Evolutionary conservation across 2,797 vertebrate species (phyloP), one percentile per base, ranked within the genome.

Genomic region (Falco concolor): DNA sequence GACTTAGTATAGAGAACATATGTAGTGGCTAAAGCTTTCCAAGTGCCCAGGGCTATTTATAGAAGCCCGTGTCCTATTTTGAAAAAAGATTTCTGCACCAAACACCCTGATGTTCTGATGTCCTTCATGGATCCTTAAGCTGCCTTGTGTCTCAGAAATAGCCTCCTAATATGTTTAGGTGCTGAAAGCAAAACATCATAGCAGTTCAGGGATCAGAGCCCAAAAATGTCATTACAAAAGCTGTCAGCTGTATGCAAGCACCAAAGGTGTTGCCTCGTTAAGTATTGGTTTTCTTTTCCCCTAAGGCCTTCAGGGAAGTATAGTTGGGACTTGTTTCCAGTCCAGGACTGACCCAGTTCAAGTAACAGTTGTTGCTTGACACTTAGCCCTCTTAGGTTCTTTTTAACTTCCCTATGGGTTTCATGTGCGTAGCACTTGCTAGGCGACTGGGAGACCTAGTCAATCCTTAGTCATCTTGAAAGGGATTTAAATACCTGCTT

Each of bases 181-280:
- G 75, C 75, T 93, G 89, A 93, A 87, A 87, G 94, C 50, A 91
- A 85, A 95, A 75, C 53, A 86, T 91, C 60, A 78, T 53, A 84
- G 90, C n/a, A 72, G n/a, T 74, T 87, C 82, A 75, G 53, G 44
- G 70, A 94, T 94, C 68, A 82, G 82, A 94, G 65, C 27, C 75
- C 57, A 56, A 61, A 91, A 91, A 78, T 8, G 1, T 60, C 56
- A 64, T 84, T 89, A 64, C 38, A 53, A 75, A 95, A 83, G 53
- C 79, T 94, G 49, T 44, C 0, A 2, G 77, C 80, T 76, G 23
- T 61, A 74, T 75, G 61, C 57, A 90, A 81, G 38, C 25, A 87
- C 32, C 72, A 74, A 73, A 93, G 47, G 20, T 56, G 44, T n/a
- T 32, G 5, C 50, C 28, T 69, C 16, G 77, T 28, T 42, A 64